Evolutionary conservation across 2,113 vertebrate species (phyloP).

Genomic region (Entelurus aequoreus): DNA sequence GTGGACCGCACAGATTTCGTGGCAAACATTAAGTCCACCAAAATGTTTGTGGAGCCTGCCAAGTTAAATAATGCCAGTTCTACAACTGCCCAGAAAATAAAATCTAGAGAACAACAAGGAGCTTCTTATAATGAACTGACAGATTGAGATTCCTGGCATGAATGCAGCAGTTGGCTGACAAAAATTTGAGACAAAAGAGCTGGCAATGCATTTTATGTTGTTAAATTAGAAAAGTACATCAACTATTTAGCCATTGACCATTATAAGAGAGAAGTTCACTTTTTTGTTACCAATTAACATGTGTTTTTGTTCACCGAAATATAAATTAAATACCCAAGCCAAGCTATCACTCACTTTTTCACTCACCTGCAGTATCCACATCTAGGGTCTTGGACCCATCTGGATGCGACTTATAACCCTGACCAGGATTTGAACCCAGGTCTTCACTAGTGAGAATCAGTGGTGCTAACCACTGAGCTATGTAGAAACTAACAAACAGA

Average conservation of each 20-base stretch:
- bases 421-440: too few relatives aligned
- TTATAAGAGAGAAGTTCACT: not conserved
- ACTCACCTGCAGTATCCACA: too few relatives aligned
- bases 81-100: not conserved
- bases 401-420: too few relatives aligned
- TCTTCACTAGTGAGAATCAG: too few relatives aligned
- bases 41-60: not conserved
- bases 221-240: not conserved
- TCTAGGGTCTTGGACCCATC: too few relatives aligned
- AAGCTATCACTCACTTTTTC: too few relatives aligned
- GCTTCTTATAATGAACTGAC: not conserved
- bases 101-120: not conserved
- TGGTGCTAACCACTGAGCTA: too few relatives aligned
- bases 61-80: not conserved
- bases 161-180: not conserved
- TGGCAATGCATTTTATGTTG: not conserved
- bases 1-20: not conserved
- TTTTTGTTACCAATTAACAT: too few relatives aligned
- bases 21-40: constrained; percentile 1
- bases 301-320: too few relatives aligned
- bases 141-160: not conserved
- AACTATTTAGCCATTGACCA: not conserved
- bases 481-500: too few relatives aligned
- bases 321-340: too few relatives aligned
- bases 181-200: not conserved